Conservation (phyloP, 1,140 invertebrate genomes). For the Tachypleus tridentatus region DNA sequence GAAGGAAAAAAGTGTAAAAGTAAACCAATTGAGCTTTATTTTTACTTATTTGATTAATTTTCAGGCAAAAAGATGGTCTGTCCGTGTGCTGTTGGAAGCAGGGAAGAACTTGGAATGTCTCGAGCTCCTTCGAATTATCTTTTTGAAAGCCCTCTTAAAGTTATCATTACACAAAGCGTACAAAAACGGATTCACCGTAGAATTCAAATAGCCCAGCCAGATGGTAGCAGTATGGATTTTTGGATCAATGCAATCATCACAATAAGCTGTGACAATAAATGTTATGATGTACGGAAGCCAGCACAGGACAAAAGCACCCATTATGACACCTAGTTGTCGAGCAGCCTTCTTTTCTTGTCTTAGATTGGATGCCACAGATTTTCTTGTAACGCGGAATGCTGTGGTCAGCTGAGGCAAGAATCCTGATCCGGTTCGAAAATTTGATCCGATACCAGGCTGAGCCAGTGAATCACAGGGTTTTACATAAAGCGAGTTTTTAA, state of each 20-base stretch:
- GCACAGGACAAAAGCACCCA: conserved; percentile 50
- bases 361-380: conserved; percentile 26
- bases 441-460: not conserved
- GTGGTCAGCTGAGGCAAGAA: not conserved
- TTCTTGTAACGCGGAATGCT: conserved; percentile 2
- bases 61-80: no score
- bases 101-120: no score
- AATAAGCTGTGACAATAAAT: conserved; percentile 49
- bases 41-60: no score
- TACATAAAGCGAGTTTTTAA: no score
- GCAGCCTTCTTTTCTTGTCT: conserved; percentile 50
- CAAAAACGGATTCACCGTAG: conserved; percentile 44
- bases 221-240: conserved; percentile 38
- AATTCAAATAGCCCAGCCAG: conserved; percentile 46
- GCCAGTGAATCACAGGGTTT: not conserved
- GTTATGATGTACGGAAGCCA: conserved; percentile 52
- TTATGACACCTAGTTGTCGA: conserved; percentile 49
- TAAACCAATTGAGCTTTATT: no score
- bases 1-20: no score
- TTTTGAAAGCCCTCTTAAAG: conserved; percentile 41
- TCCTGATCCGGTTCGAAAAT: not conserved
- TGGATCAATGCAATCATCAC: conserved; percentile 37
- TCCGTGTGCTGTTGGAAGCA: no score
- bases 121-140: conserved; percentile 9
- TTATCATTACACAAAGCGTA: conserved; percentile 45